These are phyloP conservation scores for Aurelia coerulea DNA, from an alignment of 30 jellyfish, hydroid and myxozoan genomes.

Conservation along the genomic window DNA sequence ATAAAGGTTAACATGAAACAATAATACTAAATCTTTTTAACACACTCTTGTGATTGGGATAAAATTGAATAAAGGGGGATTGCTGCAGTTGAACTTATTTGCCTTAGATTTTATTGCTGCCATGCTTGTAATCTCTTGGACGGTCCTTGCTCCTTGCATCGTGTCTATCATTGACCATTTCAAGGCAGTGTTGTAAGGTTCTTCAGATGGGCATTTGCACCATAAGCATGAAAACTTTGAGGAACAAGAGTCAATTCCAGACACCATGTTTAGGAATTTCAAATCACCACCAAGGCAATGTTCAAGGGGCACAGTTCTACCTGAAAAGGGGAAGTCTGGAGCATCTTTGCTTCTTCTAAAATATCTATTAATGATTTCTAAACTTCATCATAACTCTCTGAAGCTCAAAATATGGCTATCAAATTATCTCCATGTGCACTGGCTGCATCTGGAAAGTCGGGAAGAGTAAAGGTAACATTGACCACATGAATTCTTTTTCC, in stretches of 20 bases:
- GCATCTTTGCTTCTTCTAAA: neutral
- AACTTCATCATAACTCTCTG: neutral
- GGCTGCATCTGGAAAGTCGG: slow-evolving; percentile 10
- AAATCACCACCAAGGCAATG: slow-evolving; percentile 29
- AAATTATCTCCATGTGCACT: slow-evolving; percentile 3
- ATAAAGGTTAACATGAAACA: no score
- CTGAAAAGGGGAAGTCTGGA: neutral
- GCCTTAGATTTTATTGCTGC: neutral
- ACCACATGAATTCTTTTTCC: slow-evolving; percentile 10
- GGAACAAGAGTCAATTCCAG: slow-evolving; percentile 19
- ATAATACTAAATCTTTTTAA: no score
- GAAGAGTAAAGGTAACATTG: neutral
- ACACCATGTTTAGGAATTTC: slow-evolving; percentile 11
- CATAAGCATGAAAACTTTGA: slow-evolving; percentile 24
- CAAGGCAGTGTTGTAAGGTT: slow-evolving; percentile 1
- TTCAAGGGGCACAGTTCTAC: neutral
- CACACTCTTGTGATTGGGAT: slow-evolving; percentile 27
- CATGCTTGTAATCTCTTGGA: slow-evolving; percentile 7
- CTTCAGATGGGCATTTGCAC: slow-evolving; percentile 39
- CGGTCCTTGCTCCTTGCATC: slow-evolving; percentile 25
- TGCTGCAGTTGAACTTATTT: neutral
- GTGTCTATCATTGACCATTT: neutral
- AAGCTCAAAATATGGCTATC: neutral
- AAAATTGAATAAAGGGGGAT: neutral
- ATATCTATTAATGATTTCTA: slow-evolving; percentile 1